phyloP scores from a whole-genome alignment of 1,140 invertebrate species.

The Halictus rubicundus region DNA sequence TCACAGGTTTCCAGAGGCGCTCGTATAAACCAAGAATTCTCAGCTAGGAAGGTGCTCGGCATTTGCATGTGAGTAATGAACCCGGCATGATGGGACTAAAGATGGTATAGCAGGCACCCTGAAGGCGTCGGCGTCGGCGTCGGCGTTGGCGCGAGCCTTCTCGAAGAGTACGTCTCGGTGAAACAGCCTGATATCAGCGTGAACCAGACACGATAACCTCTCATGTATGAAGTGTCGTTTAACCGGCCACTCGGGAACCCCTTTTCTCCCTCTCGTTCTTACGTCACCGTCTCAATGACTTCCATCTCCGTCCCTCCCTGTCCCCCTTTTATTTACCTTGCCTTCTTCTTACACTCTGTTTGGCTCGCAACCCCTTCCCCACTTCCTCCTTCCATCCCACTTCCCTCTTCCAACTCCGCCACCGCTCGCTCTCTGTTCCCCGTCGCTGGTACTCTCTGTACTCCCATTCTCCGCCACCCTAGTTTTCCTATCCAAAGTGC shows the following conservation, averaged over 20 bases:
- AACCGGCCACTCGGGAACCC: constrained; percentile 52
- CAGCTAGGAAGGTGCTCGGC: constrained; percentile 14
- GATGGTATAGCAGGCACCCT: constrained; percentile 36
- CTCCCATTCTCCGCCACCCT: constrained; percentile 7
- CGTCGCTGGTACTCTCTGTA: not conserved
- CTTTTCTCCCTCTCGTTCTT: constrained; percentile 9
- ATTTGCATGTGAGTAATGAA: constrained; percentile 68
- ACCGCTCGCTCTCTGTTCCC: not conserved
- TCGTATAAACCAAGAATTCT: constrained; percentile 23
- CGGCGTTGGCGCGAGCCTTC: not conserved
- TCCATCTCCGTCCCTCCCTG: constrained; percentile 9
- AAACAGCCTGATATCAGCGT: constrained; percentile 59
- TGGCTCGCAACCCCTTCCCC: constrained; percentile 20
- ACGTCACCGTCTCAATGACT: constrained; percentile 20
- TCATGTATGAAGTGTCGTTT: constrained; percentile 69
- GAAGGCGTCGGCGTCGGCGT: not conserved
- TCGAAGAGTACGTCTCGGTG: constrained; percentile 17
- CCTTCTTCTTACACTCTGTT: constrained; percentile 39
- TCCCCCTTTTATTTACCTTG: constrained; percentile 34
- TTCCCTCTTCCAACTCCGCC: not conserved
- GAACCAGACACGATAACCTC: constrained; percentile 68
- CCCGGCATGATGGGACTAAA: constrained; percentile 44
- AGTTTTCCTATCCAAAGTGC: constrained; percentile 46
- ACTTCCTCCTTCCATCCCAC: not conserved
- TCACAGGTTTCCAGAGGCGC: not conserved